A percentile compares a stretch with the other conserved stretches of the same genome.
These are phyloP conservation scores for Takifugu ocellatus DNA, from an alignment of 2,797 vertebrate genomes.

Conservation along the genomic window DNA sequence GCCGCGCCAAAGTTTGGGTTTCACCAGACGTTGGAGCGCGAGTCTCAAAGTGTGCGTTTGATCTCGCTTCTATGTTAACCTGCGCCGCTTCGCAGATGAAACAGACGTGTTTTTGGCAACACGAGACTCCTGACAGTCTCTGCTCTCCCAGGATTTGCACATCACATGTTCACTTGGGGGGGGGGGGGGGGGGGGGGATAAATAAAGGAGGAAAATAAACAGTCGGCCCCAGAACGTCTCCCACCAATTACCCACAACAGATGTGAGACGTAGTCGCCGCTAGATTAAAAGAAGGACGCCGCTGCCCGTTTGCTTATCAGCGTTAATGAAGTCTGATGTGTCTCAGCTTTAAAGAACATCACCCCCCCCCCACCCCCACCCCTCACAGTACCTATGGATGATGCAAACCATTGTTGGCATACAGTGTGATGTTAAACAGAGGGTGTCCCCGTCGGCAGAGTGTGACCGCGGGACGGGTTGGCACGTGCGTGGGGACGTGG, in stretches of 20 bases:
- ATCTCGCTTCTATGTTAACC: constrained; percentile 21
- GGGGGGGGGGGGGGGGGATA: constrained; percentile 33
- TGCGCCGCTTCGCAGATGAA: constrained; percentile 65
- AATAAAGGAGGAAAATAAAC: constrained; percentile 57
- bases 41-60: constrained; percentile 32
- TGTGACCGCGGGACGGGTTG: background rate
- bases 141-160: constrained; percentile 59
- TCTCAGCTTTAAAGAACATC: constrained; percentile 1
- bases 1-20: constrained; percentile 19
- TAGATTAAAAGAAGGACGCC: background rate
- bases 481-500: too few relatives aligned
- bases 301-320: constrained; percentile 5
- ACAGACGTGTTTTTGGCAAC: constrained; percentile 64
- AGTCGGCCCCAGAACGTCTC: constrained; percentile 44
- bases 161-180: constrained; percentile 55
- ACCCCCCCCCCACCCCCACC: fast-evolving
- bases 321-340: constrained; percentile 11
- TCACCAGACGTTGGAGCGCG: constrained; percentile 27
- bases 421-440: background rate
- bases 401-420: background rate
- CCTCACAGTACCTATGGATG: background rate
- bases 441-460: background rate
- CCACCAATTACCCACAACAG: constrained; percentile 53
- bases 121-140: constrained; percentile 61
- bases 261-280: constrained; percentile 34